Conservation (phyloP, 2,113 vertebrate genomes). For the Cervus canadensis region DNA sequence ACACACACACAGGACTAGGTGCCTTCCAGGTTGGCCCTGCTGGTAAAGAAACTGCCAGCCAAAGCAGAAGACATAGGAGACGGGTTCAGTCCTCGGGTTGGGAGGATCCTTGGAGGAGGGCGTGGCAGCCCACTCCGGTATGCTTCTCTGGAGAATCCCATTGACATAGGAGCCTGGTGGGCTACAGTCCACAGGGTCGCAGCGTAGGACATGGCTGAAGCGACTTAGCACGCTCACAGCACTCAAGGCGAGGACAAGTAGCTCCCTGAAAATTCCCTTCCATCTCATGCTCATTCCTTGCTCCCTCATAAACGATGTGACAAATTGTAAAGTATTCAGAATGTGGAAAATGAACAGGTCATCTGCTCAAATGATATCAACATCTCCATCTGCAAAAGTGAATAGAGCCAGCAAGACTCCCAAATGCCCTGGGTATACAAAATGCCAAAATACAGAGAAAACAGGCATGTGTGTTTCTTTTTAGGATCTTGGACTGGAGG, state of each 20-base stretch:
- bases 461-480: not conserved
- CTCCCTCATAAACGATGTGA: not conserved
- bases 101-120: not conserved
- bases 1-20: not conserved
- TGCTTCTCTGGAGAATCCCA: not conserved
- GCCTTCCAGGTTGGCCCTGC: not conserved
- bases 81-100: not conserved
- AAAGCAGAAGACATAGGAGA: not conserved
- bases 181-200: not conserved
- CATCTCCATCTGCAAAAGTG: not conserved
- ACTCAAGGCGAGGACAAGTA: not conserved
- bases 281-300: not conserved
- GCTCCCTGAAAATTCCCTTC: not conserved
- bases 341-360: not conserved
- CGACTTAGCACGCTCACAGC: not conserved
- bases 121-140: not conserved
- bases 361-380: constrained; percentile 25
- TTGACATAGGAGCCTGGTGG: not conserved
- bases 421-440: not conserved
- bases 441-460: constrained; percentile 32
- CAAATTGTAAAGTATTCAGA: not conserved
- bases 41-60: not conserved
- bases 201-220: not conserved
- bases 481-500: not conserved
- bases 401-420: not conserved